Conservation (phyloP, 2,888 invertebrate genomes). For the Yponomeuta malinellus region DNA sequence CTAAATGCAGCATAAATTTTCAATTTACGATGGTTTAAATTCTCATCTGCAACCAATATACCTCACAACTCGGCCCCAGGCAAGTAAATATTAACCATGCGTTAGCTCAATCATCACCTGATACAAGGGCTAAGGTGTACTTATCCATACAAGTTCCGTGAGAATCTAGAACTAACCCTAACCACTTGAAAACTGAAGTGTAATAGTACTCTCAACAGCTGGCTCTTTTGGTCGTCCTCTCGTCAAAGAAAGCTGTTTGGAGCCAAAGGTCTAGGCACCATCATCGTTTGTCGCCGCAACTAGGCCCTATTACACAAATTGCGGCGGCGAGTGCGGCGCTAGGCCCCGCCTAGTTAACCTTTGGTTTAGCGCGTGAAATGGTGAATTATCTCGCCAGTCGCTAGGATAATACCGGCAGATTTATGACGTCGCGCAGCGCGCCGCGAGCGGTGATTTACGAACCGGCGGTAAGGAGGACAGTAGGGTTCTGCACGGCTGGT, state of each 20-base stretch:
- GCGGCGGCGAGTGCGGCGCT: background rate
- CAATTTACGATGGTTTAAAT: too few species aligned
- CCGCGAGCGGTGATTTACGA: conserved; percentile 59
- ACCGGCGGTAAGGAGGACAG: background rate
- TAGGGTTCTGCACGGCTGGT: background rate
- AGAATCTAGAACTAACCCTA: background rate
- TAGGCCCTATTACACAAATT: conserved; percentile 3
- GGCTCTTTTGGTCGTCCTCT: background rate
- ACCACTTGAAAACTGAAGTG: background rate
- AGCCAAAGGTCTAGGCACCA: background rate
- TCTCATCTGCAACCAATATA: too few species aligned
- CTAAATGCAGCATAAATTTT: too few species aligned
- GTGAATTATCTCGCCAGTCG: conserved; percentile 15
- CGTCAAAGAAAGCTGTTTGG: background rate
- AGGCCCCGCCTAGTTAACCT: conserved; percentile 14
- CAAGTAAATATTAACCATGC: background rate
- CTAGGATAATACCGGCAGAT: conserved; percentile 56
- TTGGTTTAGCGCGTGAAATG: conserved; percentile 15
- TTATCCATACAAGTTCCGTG: conserved; percentile 1
- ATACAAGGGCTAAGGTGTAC: background rate
- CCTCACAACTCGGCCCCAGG: background rate
- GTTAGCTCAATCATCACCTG: background rate
- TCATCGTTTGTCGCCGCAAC: background rate
- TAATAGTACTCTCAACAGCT: background rate
- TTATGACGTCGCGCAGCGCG: conserved; percentile 58